phyloP scores from a whole-genome alignment of 2,113 vertebrate species.

The Hemicordylus capensis region DNA sequence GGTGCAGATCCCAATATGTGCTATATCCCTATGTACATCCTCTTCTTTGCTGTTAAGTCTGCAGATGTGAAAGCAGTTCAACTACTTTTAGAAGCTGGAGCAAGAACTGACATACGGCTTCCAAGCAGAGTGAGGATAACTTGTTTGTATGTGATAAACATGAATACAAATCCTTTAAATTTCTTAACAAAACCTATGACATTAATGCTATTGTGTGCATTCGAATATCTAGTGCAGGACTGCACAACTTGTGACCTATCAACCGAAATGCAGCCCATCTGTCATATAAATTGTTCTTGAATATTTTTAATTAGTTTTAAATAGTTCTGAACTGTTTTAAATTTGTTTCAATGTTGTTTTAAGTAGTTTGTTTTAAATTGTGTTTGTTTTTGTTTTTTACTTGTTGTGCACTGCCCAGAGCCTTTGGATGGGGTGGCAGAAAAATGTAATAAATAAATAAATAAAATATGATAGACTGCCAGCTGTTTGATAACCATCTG shows the following conservation, averaged over 20 bases:
- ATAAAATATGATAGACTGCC: background rate
- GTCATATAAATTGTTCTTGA: no score
- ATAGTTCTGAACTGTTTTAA: no score
- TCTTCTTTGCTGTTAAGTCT: slow-evolving; percentile 85
- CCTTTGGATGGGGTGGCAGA: no score
- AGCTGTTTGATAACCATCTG: background rate
- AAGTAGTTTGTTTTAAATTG: no score
- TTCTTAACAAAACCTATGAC: background rate
- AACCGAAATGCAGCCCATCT: background rate
- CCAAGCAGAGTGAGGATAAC: slow-evolving; percentile 69
- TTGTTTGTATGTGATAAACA: slow-evolving; percentile 18
- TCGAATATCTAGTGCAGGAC: background rate
- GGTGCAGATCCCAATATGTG: slow-evolving; percentile 86
- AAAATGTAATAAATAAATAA: no score
- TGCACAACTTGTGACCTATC: background rate
- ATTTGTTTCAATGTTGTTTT: no score
- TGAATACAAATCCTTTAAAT: background rate
- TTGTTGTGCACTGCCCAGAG: no score
- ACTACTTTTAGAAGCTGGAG: slow-evolving; percentile 79
- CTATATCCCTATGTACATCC: slow-evolving; percentile 75
- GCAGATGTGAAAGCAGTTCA: slow-evolving; percentile 76
- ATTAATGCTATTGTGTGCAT: background rate
- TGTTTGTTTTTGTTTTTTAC: no score
- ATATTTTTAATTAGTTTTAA: no score
- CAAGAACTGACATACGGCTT: slow-evolving; percentile 78